phyloP scores from a whole-genome alignment of 2,113 vertebrate species.

The Ptyas mucosa region DNA sequence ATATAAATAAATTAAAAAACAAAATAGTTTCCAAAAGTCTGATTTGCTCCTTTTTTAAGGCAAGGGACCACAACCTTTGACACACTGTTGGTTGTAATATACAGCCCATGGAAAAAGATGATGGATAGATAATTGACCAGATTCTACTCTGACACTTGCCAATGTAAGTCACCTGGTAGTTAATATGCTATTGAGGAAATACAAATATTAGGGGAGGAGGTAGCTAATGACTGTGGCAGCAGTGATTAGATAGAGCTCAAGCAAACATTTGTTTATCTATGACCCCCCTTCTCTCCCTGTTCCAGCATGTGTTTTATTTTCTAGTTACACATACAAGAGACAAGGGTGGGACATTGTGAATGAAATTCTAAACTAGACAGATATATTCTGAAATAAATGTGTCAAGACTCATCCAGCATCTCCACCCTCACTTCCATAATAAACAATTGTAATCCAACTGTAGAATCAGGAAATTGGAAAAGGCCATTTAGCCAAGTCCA shows the following conservation, averaged over 20 bases:
- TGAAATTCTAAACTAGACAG: neutral
- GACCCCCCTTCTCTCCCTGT: neutral
- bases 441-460: neutral
- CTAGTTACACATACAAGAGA: neutral
- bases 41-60: neutral
- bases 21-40: neutral
- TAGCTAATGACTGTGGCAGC: neutral
- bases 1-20: no score
- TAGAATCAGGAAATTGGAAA: neutral
- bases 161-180: neutral
- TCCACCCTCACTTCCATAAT: neutral
- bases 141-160: neutral
- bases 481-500: neutral
- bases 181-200: neutral
- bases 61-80: neutral
- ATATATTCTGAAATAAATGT: neutral
- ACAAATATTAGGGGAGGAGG: neutral
- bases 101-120: neutral
- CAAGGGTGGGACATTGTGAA: neutral
- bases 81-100: neutral
- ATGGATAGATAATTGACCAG: neutral
- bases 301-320: neutral
- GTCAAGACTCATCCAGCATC: neutral
- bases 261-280: neutral
- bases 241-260: neutral